Percentiles rank a stretch among this genome's conserved stretches.
phyloP scores from a whole-genome alignment of 2,797 vertebrate genomes.

The Propithecus deckenii region DNA sequence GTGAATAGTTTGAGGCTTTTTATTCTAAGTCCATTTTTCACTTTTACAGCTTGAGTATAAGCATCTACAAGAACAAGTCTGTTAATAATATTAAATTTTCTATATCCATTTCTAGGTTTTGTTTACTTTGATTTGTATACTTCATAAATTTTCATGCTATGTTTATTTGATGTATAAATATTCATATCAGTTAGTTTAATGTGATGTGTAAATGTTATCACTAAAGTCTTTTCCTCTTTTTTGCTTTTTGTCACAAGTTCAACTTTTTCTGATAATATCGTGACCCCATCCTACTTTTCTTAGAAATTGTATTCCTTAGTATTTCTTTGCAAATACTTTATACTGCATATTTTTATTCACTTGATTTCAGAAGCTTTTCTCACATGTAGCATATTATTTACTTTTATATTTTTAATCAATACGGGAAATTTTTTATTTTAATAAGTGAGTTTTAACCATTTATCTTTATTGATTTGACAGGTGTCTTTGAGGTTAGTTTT shows the following conservation, averaged over 20 bases:
- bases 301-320: background rate
- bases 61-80: background rate
- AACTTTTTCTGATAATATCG: background rate
- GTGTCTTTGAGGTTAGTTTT: background rate
- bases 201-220: background rate
- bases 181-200: background rate
- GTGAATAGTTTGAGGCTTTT: background rate
- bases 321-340: background rate
- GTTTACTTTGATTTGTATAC: background rate
- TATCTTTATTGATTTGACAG: background rate
- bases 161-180: background rate
- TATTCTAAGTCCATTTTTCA: background rate
- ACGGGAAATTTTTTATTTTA: background rate
- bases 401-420: background rate
- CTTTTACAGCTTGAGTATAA: background rate
- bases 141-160: background rate
- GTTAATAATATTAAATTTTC: background rate
- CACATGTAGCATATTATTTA: background rate
- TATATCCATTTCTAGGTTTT: background rate
- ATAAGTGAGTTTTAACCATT: background rate
- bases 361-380: background rate
- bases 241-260: background rate
- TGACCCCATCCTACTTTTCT: fast-evolving
- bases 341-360: background rate
- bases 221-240: background rate